A percentile compares a stretch with the other conserved stretches of the same genome.
Conservation (phyloP, 2,113 vertebrate species). For the Ophiodon elongatus region DNA sequence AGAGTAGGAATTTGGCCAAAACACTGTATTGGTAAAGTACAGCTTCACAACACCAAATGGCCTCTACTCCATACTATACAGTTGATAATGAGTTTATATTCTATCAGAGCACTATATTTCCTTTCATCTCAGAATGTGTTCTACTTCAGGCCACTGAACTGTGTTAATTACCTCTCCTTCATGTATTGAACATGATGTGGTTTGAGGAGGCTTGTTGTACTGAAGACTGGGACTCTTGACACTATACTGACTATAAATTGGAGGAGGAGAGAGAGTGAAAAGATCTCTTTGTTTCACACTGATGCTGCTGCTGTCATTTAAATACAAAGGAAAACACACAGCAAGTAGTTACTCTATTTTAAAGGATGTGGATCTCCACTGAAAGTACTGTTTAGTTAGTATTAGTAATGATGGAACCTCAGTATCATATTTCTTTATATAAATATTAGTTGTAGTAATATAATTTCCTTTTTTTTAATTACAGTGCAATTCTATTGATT, state of each 20-base stretch:
- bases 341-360: slow-evolving; percentile 6
- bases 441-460: neutral
- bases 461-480: neutral
- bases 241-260: slow-evolving; percentile 60
- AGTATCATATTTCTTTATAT: neutral
- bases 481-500: neutral
- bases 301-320: slow-evolving; percentile 40
- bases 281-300: slow-evolving; percentile 69
- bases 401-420: slow-evolving; percentile 7
- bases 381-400: slow-evolving; percentile 34
- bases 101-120: slow-evolving; percentile 15
- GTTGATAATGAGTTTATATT: neutral
- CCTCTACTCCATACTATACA: neutral
- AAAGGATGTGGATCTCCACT: slow-evolving; percentile 38
- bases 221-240: slow-evolving; percentile 63
- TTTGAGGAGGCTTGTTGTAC: slow-evolving; percentile 59
- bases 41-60: neutral
- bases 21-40: neutral
- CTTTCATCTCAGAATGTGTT: slow-evolving; percentile 15
- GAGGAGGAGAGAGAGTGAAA: slow-evolving; percentile 55
- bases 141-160: slow-evolving; percentile 16
- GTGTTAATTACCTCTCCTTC: slow-evolving; percentile 51
- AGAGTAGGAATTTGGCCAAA: neutral
- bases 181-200: slow-evolving; percentile 47
- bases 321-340: slow-evolving; percentile 64